These are phyloP conservation scores for Halictus rubicundus DNA, from an alignment of 1,140 invertebrate species.

Conservation along the genomic window DNA sequence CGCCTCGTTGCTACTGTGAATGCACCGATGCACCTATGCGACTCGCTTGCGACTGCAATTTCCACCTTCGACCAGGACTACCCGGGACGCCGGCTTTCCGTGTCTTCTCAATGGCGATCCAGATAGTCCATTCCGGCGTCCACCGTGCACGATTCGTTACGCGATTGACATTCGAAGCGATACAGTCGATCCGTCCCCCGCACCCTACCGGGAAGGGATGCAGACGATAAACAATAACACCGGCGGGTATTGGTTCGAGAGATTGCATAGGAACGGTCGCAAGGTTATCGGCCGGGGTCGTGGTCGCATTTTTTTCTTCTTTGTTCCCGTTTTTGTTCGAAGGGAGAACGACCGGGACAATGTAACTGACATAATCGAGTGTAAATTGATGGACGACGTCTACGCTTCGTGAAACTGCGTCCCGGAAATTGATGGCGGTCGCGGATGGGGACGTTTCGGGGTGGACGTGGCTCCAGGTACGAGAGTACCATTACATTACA, in stretches of 20 bases:
- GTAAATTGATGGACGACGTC: constrained; percentile 3
- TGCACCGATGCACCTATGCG: constrained; percentile 44
- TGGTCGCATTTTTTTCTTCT: not conserved
- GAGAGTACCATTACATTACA: too few species aligned
- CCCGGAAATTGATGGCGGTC: not conserved
- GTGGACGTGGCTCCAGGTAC: not conserved
- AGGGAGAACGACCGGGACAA: too few species aligned
- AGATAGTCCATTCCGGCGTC: not conserved
- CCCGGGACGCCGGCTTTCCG: not conserved
- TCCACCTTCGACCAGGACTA: constrained; percentile 9
- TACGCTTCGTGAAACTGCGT: not conserved
- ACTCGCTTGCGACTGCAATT: constrained; percentile 56
- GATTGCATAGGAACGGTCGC: constrained; percentile 7
- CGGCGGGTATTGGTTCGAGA: constrained; percentile 3
- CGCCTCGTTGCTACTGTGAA: constrained; percentile 27
- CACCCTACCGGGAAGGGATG: not conserved
- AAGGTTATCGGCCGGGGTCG: not conserved
- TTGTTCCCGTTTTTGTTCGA: not conserved
- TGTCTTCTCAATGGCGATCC: constrained; percentile 6
- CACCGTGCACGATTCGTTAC: constrained; percentile 10
- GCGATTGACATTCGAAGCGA: constrained; percentile 27
- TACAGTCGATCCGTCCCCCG: not conserved
- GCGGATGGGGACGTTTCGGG: not conserved
- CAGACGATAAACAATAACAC: constrained; percentile 23
- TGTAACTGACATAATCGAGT: constrained; percentile 4